Conservation (phyloP, 2,797 vertebrate species). For the Siniperca scherzeri region DNA sequence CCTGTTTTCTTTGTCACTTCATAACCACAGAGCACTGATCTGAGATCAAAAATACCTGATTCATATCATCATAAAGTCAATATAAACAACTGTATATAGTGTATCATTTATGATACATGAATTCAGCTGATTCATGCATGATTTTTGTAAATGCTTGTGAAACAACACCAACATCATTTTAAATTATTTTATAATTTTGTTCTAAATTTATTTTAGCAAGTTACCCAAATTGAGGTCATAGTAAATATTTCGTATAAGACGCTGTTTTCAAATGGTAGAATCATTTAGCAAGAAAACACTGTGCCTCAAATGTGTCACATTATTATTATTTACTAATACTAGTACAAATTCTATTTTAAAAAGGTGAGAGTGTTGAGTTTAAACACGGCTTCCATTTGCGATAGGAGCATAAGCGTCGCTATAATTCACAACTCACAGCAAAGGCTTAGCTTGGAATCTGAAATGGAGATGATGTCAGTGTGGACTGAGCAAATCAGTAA, state of each 20-base stretch:
- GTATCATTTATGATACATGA: neutral
- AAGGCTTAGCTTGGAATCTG: slow-evolving; percentile 57
- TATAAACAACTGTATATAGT: neutral
- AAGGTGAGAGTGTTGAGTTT: neutral
- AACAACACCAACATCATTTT: neutral
- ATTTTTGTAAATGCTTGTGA: neutral
- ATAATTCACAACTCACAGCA: slow-evolving; percentile 38
- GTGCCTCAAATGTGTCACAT: neutral
- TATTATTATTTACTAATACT: neutral
- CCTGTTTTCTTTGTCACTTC: neutral
- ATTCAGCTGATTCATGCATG: neutral
- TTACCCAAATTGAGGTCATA: neutral
- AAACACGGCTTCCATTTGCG: slow-evolving; percentile 25
- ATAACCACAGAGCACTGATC: neutral
- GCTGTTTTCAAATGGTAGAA: neutral
- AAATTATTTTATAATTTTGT: neutral
- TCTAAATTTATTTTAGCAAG: neutral
- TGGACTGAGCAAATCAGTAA: slow-evolving; percentile 74
- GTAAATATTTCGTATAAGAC: neutral
- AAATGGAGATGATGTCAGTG: slow-evolving; percentile 77
- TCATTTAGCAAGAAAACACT: neutral
- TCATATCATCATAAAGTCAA: neutral
- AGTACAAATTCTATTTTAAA: neutral
- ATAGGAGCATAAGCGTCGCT: slow-evolving; percentile 23
- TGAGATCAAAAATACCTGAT: neutral